Base-by-base conservation (phyloP, 2,888 invertebrate genomes). In the Eurytoma adleriae region DNA sequence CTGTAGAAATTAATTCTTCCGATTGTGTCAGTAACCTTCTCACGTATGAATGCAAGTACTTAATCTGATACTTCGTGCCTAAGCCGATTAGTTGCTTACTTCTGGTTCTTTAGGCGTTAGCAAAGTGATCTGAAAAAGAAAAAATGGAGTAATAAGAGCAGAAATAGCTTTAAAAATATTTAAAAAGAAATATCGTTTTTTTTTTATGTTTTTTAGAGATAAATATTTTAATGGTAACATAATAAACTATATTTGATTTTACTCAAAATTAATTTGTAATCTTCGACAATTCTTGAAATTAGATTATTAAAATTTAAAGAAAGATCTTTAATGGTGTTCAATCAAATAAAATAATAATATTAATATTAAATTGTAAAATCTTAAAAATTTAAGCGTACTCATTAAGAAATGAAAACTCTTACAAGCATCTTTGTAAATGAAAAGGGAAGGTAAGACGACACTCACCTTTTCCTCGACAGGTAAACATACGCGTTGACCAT, bases 91-190 rank as follows among this genome's bases (percentile, higher is more conserved):
- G 52, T 79, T 79, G 59, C 66, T 73, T 30, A 50, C 30, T 76
- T 40, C 64, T 50, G 59, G 62, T 3, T 78, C 70, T n/a, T 67
- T 79, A 20, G 61, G 30, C 40, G 72, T 27, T n/a, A 82, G 59
- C 74, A 82, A 57, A 16, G 74, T 74, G 62, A 78, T 61, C 82
- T 82, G 74, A 16, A 76, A 79, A n/a, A n/a, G 56, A 30, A 59
- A 70, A 62, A 64, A 50, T 62, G 3, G 30, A 2, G 30, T 7
- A 30, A 2, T 30, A 30, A 30, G 30, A 30, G 4, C 30, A 30
- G 30, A 30, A 7, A 3, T 2, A 7, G 12, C 10, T 18, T 40
- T 3, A 16, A 18, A 18, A 40, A 7, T 30, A 62, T 16, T 16
- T n/a, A 40, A 62, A n/a, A 40, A 30, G 14, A 27, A 61, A 27